A percentile compares a stretch with the other conserved stretches of the same genome.
Evolutionary conservation across 2,888 invertebrate species (phyloP).

Genomic region (Caenorhabditis auriculariae): DNA sequence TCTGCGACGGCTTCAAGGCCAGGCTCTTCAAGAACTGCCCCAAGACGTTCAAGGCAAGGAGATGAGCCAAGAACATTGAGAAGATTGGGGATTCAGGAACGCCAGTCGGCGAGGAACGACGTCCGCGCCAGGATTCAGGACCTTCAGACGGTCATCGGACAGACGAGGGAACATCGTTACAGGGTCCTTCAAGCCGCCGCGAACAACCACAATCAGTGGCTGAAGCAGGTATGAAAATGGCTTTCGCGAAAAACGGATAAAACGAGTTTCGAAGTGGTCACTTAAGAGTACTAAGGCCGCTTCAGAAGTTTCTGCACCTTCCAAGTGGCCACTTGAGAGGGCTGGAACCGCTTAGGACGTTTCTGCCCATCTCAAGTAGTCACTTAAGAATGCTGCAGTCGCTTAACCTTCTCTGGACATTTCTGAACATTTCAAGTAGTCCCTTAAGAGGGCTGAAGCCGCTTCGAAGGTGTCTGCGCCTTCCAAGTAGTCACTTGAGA

Average conservation of each 20-base stretch:
- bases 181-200: conserved; percentile 84
- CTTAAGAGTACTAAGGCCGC: too few relatives aligned
- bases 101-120: conserved; percentile 41
- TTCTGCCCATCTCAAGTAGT: too few relatives aligned
- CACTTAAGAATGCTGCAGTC: too few relatives aligned
- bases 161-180: conserved; percentile 58
- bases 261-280: too few relatives aligned
- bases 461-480: too few relatives aligned
- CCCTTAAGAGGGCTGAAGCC: too few relatives aligned
- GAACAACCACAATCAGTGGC: conserved; percentile 96
- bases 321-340: too few relatives aligned
- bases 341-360: too few relatives aligned
- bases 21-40: conserved; percentile 96
- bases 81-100: conserved; percentile 10
- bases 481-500: too few relatives aligned
- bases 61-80: conserved; percentile 73
- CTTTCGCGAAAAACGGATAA: not conserved
- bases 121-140: conserved; percentile 69
- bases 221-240: conserved; percentile 71
- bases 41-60: conserved; percentile 94
- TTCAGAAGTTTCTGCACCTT: too few relatives aligned
- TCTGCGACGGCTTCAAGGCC: conserved; percentile 70
- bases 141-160: conserved; percentile 74
- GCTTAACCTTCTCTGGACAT: too few relatives aligned
- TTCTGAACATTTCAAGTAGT: too few relatives aligned